Conservation (phyloP, 2,888 invertebrate genomes). For the Cylloceria caligata region DNA sequence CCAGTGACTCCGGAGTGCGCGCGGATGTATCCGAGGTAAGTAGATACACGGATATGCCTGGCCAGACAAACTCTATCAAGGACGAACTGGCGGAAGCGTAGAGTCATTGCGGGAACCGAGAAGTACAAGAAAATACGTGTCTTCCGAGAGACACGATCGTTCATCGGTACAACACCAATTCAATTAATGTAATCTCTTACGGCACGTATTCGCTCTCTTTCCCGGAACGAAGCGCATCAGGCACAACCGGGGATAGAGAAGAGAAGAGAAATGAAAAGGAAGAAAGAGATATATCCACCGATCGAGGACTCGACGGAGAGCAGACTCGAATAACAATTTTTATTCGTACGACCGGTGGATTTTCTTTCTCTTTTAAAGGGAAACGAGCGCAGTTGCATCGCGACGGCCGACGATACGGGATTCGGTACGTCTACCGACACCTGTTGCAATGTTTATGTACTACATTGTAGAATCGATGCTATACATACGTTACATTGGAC, state of each 20-base stretch:
- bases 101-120: conserved; percentile 10
- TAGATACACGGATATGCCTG: conserved; percentile 44
- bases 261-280: neutral
- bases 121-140: conserved; percentile 48
- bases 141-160: conserved; percentile 49
- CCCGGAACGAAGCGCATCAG: neutral
- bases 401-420: neutral
- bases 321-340: conserved; percentile 58
- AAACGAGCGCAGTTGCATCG: conserved; percentile 2
- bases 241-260: conserved; percentile 12
- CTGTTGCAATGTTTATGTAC: conserved; percentile 63
- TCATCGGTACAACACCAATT: conserved; percentile 55
- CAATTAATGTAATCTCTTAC: conserved; percentile 61
- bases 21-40: neutral
- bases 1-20: neutral
- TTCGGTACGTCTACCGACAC: conserved; percentile 58
- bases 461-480: conserved; percentile 34
- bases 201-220: conserved; percentile 32
- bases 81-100: conserved; percentile 37
- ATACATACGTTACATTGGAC: neutral
- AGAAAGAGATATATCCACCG: conserved; percentile 5
- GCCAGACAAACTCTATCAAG: conserved; percentile 51
- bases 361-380: neutral
- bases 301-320: conserved; percentile 40
- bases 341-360: neutral